phyloP scores from a whole-genome alignment of 2,797 vertebrate genomes.

The Rhynchonycteris naso region DNA sequence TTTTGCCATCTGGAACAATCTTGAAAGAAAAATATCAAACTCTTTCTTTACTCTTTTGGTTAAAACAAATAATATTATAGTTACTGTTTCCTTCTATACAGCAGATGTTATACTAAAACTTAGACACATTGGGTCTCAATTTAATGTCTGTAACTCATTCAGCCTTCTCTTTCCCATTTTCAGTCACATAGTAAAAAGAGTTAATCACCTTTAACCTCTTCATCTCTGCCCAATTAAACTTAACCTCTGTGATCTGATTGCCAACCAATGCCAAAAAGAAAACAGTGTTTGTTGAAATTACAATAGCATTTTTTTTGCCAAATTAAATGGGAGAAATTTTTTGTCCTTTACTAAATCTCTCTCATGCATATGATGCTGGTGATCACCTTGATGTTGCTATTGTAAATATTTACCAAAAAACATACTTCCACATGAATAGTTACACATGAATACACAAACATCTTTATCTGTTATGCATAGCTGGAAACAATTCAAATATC shows the following conservation, averaged over 20 bases:
- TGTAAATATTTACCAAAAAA: not conserved
- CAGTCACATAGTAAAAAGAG: not conserved
- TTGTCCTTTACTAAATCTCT: not conserved
- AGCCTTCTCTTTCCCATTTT: not conserved
- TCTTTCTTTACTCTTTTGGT: not conserved
- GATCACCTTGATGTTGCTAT: not conserved
- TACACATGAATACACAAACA: not conserved
- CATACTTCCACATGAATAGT: not conserved
- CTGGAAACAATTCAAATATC: not conserved
- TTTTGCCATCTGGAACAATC: not conserved
- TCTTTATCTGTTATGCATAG: not conserved
- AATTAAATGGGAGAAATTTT: not conserved
- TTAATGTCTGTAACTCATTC: not conserved
- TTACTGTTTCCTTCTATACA: not conserved
- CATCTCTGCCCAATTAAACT: not conserved
- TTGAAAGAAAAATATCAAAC: not conserved
- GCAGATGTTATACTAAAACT: not conserved
- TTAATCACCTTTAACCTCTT: not conserved
- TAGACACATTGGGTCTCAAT: not conserved
- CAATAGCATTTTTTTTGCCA: not conserved
- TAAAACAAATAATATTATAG: not conserved
- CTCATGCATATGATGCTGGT: not conserved
- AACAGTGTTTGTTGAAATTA: not conserved
- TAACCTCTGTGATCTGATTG: not conserved
- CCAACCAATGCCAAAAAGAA: not conserved